Conservation (phyloP, 2,888 invertebrate species). For the Platerodrilus igneus region DNA sequence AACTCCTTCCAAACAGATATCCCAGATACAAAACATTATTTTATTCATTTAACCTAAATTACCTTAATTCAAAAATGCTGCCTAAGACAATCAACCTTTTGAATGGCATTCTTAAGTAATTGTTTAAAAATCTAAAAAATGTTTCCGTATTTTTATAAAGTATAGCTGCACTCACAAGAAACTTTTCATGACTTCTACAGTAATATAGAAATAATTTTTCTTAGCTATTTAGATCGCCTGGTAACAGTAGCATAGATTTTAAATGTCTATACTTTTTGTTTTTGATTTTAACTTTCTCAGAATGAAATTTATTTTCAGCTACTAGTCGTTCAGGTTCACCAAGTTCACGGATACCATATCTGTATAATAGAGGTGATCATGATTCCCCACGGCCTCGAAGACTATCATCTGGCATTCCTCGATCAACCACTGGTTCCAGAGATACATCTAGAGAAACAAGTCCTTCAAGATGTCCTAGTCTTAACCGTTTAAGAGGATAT, state of each 20-base stretch:
- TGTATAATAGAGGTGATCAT: constrained; percentile 56
- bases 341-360: constrained; percentile 75
- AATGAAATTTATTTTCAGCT: constrained; percentile 53
- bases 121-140: too few species aligned
- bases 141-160: too few species aligned
- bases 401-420: constrained; percentile 62
- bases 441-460: constrained; percentile 51
- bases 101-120: too few species aligned
- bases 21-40: too few species aligned
- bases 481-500: constrained; percentile 40
- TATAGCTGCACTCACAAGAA: too few species aligned
- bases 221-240: constrained; percentile 9
- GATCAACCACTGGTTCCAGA: constrained; percentile 63
- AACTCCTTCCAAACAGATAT: too few species aligned
- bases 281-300: neutral
- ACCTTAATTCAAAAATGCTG: too few species aligned
- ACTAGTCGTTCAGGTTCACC: constrained; percentile 93
- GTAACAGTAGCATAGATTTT: neutral
- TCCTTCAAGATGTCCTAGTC: constrained; percentile 40
- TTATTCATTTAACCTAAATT: too few species aligned
- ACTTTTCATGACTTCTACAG: too few species aligned
- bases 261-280: constrained; percentile 13
- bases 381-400: constrained; percentile 56
- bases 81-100: too few species aligned
- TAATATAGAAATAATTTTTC: neutral